A percentile compares a stretch with the other conserved stretches of the same genome.
Evolutionary conservation across 2,797 vertebrate species (phyloP).

Genomic region (Micrastur ruficollis): DNA sequence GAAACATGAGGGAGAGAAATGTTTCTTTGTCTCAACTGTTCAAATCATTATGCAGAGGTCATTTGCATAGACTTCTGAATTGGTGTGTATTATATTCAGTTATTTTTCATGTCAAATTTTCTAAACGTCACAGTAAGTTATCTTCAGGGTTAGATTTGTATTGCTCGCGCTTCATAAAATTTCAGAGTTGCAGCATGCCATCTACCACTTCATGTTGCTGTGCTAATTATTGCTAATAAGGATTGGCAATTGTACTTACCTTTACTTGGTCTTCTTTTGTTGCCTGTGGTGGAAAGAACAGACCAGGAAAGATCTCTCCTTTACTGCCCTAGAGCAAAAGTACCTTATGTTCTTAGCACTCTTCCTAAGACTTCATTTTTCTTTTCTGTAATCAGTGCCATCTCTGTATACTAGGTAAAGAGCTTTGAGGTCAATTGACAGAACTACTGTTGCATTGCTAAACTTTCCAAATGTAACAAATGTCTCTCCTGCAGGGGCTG

Average conservation of each 20-base stretch:
- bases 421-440: not conserved
- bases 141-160: not conserved
- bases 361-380: not conserved
- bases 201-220: not conserved
- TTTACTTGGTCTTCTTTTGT: not conserved
- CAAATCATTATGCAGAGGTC: not conserved
- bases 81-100: not conserved
- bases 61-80: not conserved
- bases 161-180: accelerated
- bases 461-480: not conserved
- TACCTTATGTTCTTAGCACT: not conserved
- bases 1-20: not conserved
- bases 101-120: not conserved
- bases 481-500: not conserved
- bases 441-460: not conserved
- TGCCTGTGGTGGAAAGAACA: not conserved
- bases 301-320: not conserved
- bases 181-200: not conserved
- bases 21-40: not conserved
- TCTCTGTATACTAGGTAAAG: not conserved
- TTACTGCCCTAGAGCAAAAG: not conserved
- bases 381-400: not conserved
- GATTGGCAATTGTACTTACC: not conserved
- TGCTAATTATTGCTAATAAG: not conserved
- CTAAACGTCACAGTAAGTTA: not conserved